Conservation (phyloP, 2,113 vertebrate species). For the Odontophorus gujanensis region DNA sequence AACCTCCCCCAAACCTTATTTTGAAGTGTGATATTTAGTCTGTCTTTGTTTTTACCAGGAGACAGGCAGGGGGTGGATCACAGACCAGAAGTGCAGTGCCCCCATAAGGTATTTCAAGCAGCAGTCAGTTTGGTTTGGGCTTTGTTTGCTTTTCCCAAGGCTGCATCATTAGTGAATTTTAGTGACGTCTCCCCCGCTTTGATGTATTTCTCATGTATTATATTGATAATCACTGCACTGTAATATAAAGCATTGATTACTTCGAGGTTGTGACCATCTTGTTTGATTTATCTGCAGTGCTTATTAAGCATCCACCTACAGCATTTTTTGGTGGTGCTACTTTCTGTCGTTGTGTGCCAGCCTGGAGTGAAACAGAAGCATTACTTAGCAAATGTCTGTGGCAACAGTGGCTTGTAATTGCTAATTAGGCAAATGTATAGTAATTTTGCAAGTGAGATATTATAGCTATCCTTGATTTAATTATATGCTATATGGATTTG, state of each 20-base stretch:
- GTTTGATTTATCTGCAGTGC: not conserved
- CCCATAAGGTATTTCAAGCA: not conserved
- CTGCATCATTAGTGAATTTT: not conserved
- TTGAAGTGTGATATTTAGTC: not conserved
- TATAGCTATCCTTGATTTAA: not conserved
- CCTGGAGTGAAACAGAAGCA: not conserved
- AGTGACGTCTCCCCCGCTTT: not conserved
- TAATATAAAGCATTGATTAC: not conserved
- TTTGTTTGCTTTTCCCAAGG: not conserved
- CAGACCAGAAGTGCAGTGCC: not conserved
- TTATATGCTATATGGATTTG: not conserved
- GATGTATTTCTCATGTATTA: not conserved
- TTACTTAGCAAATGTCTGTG: conserved; percentile 48
- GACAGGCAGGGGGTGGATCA: not conserved
- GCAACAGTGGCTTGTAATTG: conserved; percentile 39
- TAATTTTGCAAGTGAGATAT: conserved; percentile 11
- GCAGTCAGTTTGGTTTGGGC: not conserved
- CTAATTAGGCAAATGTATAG: conserved; percentile 39
- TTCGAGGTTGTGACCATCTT: not conserved
- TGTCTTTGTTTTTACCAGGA: not conserved
- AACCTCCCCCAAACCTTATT: conserved; percentile 8
- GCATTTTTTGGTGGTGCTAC: not conserved
- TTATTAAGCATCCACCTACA: not conserved
- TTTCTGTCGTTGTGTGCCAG: not conserved
- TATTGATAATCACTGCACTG: not conserved